A percentile compares a stretch with the other conserved stretches of the same genome.
phyloP scores from a whole-genome alignment of 1,140 invertebrate genomes.

The Oryzaephilus surinamensis region DNA sequence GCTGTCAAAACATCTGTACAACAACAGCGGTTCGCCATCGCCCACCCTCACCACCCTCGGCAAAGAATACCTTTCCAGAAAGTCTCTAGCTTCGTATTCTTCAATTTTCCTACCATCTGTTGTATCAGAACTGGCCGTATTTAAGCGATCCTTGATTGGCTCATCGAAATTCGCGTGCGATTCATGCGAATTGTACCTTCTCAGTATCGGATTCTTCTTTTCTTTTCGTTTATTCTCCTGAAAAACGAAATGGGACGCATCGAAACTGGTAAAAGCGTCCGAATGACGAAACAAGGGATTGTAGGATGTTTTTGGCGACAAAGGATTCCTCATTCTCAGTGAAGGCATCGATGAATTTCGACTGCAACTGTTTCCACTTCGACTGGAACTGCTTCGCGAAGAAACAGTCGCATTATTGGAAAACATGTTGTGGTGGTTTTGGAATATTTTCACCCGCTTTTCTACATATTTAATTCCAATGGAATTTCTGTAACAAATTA shows the following conservation, averaged over 20 bases:
- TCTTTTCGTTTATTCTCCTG: constrained; percentile 19
- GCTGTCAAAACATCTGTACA: constrained; percentile 44
- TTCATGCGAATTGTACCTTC: constrained; percentile 28
- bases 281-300: constrained; percentile 28
- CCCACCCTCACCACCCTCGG: constrained; percentile 24
- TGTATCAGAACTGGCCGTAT: not conserved
- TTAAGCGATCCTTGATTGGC: too few relatives aligned
- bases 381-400: constrained; percentile 22
- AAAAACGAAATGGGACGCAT: constrained; percentile 28
- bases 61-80: constrained; percentile 27
- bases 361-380: constrained; percentile 22
- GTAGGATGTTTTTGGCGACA: constrained; percentile 25
- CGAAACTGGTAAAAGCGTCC: constrained; percentile 27
- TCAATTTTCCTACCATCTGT: constrained; percentile 1
- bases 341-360: constrained; percentile 30
- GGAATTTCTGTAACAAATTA: not conserved
- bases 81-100: constrained; percentile 23
- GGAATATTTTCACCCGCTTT: not conserved
- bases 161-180: constrained; percentile 20
- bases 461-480: constrained; percentile 5
- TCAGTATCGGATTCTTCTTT: constrained; percentile 14
- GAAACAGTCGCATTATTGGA: constrained; percentile 28
- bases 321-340: constrained; percentile 23
- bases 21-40: constrained; percentile 37
- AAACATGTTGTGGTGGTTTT: constrained; percentile 14